phyloP scores from a whole-genome alignment of 2,888 invertebrate species.

The Buathra laborator region DNA sequence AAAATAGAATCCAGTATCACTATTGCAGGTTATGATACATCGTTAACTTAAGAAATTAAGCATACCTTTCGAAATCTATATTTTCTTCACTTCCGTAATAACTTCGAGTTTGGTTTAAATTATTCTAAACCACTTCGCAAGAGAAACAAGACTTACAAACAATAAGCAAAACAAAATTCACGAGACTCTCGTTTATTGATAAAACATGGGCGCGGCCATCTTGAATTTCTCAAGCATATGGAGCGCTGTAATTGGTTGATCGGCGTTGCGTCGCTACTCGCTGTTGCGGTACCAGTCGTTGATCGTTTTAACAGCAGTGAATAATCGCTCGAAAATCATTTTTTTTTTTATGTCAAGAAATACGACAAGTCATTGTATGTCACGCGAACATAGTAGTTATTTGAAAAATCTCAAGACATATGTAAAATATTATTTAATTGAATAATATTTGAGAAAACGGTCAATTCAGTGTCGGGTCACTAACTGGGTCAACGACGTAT shows the following conservation, averaged over 20 bases:
- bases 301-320: background rate
- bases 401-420: background rate
- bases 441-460: background rate
- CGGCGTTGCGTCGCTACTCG: slow-evolving; percentile 3
- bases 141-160: background rate
- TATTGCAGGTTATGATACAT: slow-evolving; percentile 37
- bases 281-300: background rate
- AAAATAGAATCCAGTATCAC: background rate
- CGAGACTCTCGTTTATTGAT: background rate
- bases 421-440: background rate
- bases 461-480: slow-evolving; percentile 42
- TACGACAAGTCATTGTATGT: background rate
- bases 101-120: background rate
- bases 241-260: background rate
- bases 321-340: background rate
- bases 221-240: background rate
- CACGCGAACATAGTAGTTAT: background rate
- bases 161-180: background rate
- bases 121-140: too few species aligned
- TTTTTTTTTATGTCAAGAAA: background rate
- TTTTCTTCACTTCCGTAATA: background rate
- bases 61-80: background rate
- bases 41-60: background rate
- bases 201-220: slow-evolving; percentile 32
- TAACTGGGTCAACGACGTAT: slow-evolving; percentile 52